phyloP scores from a whole-genome alignment of 2,113 vertebrate genomes.

The Rhinopomastus cyanomelas region DNA sequence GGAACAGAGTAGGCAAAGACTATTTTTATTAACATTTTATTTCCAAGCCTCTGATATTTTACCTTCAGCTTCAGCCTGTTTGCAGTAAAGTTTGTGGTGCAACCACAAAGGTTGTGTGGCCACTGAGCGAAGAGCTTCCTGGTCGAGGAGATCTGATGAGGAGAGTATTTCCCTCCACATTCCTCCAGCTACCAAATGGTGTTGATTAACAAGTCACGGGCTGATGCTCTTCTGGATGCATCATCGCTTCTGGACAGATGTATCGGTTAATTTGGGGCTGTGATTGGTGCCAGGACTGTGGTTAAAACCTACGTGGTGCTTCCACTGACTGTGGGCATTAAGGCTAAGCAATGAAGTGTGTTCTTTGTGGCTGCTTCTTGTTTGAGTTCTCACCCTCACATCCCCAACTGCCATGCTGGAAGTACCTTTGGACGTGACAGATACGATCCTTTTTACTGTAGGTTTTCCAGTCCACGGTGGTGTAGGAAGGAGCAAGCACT shows the following conservation, averaged over 20 bases:
- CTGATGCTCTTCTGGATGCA: background rate
- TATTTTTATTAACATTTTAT: constrained; percentile 5
- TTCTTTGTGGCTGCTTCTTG: rapidly evolving
- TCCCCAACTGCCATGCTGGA: background rate
- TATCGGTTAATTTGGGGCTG: background rate
- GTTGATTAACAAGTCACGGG: background rate
- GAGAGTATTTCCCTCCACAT: background rate
- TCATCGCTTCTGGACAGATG: background rate
- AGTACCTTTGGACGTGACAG: background rate
- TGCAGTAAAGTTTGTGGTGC: background rate
- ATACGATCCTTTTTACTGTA: background rate
- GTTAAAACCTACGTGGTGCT: rapidly evolving
- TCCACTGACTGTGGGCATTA: background rate
- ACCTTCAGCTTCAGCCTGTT: background rate
- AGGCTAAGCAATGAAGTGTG: too few species aligned
- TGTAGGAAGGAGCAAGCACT: background rate
- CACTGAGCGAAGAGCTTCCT: background rate
- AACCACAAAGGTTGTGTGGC: background rate
- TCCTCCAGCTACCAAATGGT: background rate
- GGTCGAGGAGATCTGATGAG: background rate
- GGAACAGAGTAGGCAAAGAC: background rate
- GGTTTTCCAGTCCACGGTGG: background rate
- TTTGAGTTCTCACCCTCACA: background rate
- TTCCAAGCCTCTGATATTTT: constrained; percentile 43
- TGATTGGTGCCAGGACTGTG: background rate